Evolutionary conservation across 2,113 vertebrate genomes (phyloP), one percentile per base, ranked within the genome.

Genomic region (Galemys pyrenaicus): DNA sequence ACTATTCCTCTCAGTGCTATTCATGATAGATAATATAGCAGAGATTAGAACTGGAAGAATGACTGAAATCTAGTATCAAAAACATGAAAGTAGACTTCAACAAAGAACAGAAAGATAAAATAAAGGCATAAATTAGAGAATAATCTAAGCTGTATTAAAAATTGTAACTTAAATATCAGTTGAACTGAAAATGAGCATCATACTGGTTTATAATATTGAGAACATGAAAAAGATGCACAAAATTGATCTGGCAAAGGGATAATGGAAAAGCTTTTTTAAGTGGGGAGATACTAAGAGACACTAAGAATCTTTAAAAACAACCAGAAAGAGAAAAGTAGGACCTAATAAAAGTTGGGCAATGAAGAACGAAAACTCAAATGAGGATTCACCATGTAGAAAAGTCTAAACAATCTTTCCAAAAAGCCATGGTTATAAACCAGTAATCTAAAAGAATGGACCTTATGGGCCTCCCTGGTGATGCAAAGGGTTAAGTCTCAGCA

Each of bases 141-240:
- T 83, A 6, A 71, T 35, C 67, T 65, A 92, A 54, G n/a, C 56
- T 91, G 88, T 20, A 93, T 35, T 67, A 79, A n/a, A n/a, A n/a
- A 77, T 41, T 85, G 4, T 78, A 80, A 62, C 4, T 54, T 83
- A 71, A 64, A 87, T 49, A 26, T 30, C 16, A 77, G 26, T 44
- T 84, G 32, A 20, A 67, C 62, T 82, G 73, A 94, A 89, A 94
- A 39, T 32, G 79, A 62, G 41, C 56, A 89, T 20, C 13, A 39
- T 5, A 86, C 22, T 75, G 16, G 41, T 15, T 83, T 62, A 37
- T 0, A 62, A 15, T 44, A 95, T 39, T 30, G 90, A 85, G 9
- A 87, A 70, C 44, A 88, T 49, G 35, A 85, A 35, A 87, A 95
- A 88, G 60, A 70, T 86, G 35, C 41, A 32, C 8, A 91, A 94